phyloP scores from a whole-genome alignment of 2,113 vertebrate genomes.

The Protomyctophum bolini region DNA sequence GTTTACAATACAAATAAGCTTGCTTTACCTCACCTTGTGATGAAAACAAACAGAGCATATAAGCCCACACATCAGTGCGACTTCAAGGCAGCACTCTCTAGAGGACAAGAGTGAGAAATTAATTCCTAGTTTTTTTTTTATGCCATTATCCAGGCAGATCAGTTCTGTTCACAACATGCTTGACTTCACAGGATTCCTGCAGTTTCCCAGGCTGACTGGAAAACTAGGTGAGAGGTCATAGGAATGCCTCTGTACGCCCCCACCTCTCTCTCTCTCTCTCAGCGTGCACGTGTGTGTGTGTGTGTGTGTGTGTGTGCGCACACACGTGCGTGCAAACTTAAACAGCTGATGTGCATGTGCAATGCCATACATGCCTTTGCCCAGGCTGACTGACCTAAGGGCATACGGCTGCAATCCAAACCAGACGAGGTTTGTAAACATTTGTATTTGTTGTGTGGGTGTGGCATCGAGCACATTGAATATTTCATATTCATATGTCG shows the following conservation, averaged over 20 bases:
- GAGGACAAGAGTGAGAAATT: constrained; percentile 10
- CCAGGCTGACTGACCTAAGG: constrained; percentile 14
- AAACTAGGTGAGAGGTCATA: constrained; percentile 69
- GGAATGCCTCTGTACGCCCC: constrained; percentile 1
- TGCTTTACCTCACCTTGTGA: background rate
- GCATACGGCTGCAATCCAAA: constrained; percentile 1
- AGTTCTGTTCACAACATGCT: constrained; percentile 15
- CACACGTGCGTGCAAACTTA: background rate
- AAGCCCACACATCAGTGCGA: background rate
- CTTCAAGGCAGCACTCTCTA: background rate
- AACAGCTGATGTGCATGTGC: constrained; percentile 7
- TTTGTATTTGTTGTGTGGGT: constrained; percentile 27
- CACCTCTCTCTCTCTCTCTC: background rate
- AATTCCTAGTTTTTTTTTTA: constrained; percentile 5
- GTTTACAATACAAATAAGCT: too few relatives aligned
- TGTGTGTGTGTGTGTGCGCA: background rate
- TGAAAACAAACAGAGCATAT: background rate
- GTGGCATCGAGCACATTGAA: constrained; percentile 22
- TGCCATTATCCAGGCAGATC: background rate
- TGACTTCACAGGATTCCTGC: constrained; percentile 42
- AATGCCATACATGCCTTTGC: constrained; percentile 29
- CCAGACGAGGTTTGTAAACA: constrained; percentile 3
- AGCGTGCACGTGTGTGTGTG: background rate
- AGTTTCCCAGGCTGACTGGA: constrained; percentile 40
- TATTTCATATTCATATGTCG: too few relatives aligned